phyloP scores from a whole-genome alignment of 2,888 invertebrate species.

The Helicoverpa assulta region DNA sequence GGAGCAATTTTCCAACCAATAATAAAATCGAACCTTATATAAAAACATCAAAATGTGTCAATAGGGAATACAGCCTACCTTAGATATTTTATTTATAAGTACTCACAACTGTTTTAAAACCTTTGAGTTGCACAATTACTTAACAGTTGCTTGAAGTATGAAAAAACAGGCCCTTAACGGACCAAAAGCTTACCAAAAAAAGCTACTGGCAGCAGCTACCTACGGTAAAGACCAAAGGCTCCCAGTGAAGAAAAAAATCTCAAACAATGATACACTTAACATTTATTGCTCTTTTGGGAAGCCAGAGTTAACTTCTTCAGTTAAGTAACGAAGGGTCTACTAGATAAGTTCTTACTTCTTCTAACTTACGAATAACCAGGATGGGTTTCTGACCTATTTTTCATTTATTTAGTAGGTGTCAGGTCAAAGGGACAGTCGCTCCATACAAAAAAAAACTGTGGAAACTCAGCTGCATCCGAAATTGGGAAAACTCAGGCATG shows the following conservation, averaged over 20 bases:
- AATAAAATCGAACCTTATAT: background rate
- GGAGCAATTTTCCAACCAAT: background rate
- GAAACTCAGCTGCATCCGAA: too few relatives aligned
- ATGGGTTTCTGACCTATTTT: too few relatives aligned
- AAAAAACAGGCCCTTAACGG: background rate
- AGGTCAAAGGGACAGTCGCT: too few relatives aligned
- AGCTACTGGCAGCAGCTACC: conserved; percentile 1
- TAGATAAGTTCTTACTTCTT: too few relatives aligned
- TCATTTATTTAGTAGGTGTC: too few relatives aligned
- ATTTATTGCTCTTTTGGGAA: conserved; percentile 16
- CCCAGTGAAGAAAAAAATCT: background rate
- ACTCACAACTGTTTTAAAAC: background rate
- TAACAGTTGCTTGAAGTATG: background rate
- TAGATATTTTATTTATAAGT: background rate
- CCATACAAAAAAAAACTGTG: too few relatives aligned
- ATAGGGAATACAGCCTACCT: too few relatives aligned
- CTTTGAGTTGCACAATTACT: background rate
- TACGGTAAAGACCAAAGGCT: conserved; percentile 7
- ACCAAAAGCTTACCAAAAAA: background rate
- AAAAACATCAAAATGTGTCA: too few relatives aligned
- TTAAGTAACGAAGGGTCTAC: too few relatives aligned
- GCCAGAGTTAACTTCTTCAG: background rate
- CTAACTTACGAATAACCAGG: too few relatives aligned
- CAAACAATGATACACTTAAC: conserved; percentile 22
- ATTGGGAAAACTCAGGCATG: too few relatives aligned